These are phyloP conservation scores for Julus scandinavius DNA, from an alignment of 2,888 invertebrate genomes.

Conservation along the genomic window DNA sequence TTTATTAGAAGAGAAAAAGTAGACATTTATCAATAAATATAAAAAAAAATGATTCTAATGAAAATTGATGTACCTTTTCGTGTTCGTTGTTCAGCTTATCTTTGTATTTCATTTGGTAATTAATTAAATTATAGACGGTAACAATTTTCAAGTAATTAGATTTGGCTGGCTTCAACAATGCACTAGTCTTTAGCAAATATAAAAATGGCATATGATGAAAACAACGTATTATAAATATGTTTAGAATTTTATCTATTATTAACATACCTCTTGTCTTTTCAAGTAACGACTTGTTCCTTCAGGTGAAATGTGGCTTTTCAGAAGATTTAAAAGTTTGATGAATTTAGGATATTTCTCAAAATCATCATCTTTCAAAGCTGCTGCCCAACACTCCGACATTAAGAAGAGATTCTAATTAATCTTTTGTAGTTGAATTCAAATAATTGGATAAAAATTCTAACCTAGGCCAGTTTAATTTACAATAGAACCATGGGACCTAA, in stretches of 20 bases:
- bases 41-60: background rate
- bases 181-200: background rate
- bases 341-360: background rate
- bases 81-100: background rate
- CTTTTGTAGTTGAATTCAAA: background rate
- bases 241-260: background rate
- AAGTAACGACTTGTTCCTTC: constrained; percentile 4
- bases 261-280: background rate
- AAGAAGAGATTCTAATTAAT: too few species aligned
- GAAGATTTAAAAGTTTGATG: constrained; percentile 17
- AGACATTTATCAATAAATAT: background rate
- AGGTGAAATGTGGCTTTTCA: background rate
- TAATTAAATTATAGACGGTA: background rate
- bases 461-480: background rate
- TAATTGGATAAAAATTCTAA: background rate
- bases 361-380: background rate
- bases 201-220: background rate
- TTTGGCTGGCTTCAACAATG: background rate
- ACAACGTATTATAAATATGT: too few species aligned
- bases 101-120: background rate
- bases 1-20: background rate
- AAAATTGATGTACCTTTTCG: background rate
- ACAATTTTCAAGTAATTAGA: background rate
- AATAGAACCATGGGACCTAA: background rate
- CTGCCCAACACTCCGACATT: background rate